A percentile compares a stretch with the other conserved stretches of the same genome.
Evolutionary conservation across 1,140 invertebrate genomes (phyloP).

Genomic region (Ceratoteleas bidentatus): DNA sequence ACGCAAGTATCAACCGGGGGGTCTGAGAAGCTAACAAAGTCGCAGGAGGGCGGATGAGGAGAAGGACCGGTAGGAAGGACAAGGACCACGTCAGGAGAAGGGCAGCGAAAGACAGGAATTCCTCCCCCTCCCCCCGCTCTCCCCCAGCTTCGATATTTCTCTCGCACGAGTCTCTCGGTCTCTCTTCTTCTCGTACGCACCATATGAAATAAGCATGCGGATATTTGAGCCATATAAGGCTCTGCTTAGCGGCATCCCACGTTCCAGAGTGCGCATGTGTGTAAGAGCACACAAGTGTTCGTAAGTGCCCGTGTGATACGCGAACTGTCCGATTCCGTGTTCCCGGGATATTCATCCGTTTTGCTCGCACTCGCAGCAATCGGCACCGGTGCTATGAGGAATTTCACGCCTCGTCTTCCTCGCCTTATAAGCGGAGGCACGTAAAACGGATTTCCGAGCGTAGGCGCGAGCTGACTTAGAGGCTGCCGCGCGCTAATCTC

Average conservation of each 20-base stretch:
- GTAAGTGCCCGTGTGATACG: background rate
- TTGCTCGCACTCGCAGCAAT: constrained; percentile 48
- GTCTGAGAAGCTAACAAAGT: too few relatives aligned
- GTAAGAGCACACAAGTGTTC: constrained; percentile 15
- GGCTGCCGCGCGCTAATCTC: constrained; percentile 42
- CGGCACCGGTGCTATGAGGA: constrained; percentile 54
- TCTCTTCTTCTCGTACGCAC: background rate
- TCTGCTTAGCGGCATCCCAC: constrained; percentile 65
- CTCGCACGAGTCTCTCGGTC: too few relatives aligned
- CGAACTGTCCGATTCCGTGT: constrained; percentile 59
- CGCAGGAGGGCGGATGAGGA: too few relatives aligned
- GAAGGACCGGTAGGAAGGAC: too few relatives aligned
- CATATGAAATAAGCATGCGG: constrained; percentile 54
- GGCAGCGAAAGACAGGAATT: too few relatives aligned
- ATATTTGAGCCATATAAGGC: constrained; percentile 67
- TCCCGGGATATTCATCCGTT: constrained; percentile 42
- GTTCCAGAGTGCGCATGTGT: constrained; percentile 53
- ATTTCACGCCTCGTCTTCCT: constrained; percentile 64
- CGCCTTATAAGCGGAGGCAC: constrained; percentile 59
- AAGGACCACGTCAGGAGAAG: too few relatives aligned
- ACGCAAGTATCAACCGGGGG: too few relatives aligned
- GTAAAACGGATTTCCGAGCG: constrained; percentile 61
- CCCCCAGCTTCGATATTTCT: too few relatives aligned
- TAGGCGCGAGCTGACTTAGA: constrained; percentile 48
- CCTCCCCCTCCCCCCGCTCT: too few relatives aligned